Evolutionary conservation across 2,113 vertebrate genomes (phyloP).

Genomic region (Parus major): DNA sequence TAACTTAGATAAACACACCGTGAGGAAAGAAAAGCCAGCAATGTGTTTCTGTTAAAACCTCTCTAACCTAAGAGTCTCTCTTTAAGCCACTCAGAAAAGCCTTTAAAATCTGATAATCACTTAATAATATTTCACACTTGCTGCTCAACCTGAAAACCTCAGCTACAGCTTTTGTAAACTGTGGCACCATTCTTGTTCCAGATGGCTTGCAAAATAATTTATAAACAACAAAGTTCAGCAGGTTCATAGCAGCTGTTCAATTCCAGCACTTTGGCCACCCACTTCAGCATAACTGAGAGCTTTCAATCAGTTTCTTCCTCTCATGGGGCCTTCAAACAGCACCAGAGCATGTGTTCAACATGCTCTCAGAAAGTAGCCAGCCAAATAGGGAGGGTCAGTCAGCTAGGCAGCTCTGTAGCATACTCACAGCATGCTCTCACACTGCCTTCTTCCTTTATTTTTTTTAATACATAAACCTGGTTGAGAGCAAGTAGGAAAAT

Average conservation of each 20-base stretch:
- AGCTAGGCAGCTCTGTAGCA: neutral
- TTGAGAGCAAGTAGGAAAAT: neutral
- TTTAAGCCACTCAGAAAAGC: neutral
- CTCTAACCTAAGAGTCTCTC: neutral
- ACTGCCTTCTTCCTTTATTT: neutral
- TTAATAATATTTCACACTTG: conserved; percentile 32
- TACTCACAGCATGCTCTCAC: neutral
- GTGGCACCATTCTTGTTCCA: conserved; percentile 77
- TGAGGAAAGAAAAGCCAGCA: neutral
- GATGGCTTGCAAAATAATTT: conserved; percentile 90
- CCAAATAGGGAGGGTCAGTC: conserved; percentile 52
- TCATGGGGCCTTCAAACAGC: conserved; percentile 59
- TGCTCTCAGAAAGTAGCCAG: conserved; percentile 38
- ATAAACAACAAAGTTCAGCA: conserved; percentile 89
- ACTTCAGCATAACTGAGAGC: conserved; percentile 69
- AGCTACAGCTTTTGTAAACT: conserved; percentile 36
- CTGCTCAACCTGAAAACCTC: neutral
- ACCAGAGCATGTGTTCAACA: conserved; percentile 71
- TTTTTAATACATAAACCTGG: neutral
- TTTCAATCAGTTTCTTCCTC: conserved; percentile 69
- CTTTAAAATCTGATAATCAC: conserved; percentile 29
- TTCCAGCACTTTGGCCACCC: conserved; percentile 75
- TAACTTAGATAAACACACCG: neutral
- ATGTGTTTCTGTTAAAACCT: neutral
- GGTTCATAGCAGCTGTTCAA: conserved; percentile 85